Percentiles rank a stretch among this genome's conserved stretches.
phyloP scores from a whole-genome alignment of 2,113 vertebrate species.

The Lamprologus speciosus region DNA sequence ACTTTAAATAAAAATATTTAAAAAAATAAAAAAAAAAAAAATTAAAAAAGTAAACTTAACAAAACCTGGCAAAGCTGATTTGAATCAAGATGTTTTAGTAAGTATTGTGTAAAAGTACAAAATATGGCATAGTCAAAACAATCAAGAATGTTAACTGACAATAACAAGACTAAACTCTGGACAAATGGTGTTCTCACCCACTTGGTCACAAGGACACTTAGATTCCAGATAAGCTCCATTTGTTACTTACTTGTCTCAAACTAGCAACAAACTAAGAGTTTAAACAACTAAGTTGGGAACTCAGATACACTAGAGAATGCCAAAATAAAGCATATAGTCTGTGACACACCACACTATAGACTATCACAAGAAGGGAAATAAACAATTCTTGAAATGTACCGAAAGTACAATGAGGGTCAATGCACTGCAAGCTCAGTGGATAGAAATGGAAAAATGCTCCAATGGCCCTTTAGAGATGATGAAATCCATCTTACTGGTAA shows the following conservation, averaged over 20 bases:
- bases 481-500: neutral
- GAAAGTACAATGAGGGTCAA: neutral
- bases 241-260: neutral
- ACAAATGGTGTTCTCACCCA: neutral
- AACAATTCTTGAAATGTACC: neutral
- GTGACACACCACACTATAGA: neutral
- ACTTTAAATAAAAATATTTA: neutral
- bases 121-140: neutral
- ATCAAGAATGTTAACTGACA: neutral
- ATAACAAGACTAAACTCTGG: neutral
- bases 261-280: neutral
- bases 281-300: neutral
- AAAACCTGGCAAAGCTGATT: neutral
- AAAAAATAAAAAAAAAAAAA: accelerated
- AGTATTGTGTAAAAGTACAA: neutral
- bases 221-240: neutral
- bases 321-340: neutral
- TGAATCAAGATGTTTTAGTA: neutral
- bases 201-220: neutral
- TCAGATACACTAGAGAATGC: neutral
- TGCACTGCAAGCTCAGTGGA: neutral
- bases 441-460: neutral
- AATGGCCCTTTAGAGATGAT: neutral
- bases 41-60: neutral
- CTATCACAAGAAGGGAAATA: neutral